Evolutionary conservation across 2,888 invertebrate genomes (phyloP).

Genomic region (Herminia tarsipennalis): DNA sequence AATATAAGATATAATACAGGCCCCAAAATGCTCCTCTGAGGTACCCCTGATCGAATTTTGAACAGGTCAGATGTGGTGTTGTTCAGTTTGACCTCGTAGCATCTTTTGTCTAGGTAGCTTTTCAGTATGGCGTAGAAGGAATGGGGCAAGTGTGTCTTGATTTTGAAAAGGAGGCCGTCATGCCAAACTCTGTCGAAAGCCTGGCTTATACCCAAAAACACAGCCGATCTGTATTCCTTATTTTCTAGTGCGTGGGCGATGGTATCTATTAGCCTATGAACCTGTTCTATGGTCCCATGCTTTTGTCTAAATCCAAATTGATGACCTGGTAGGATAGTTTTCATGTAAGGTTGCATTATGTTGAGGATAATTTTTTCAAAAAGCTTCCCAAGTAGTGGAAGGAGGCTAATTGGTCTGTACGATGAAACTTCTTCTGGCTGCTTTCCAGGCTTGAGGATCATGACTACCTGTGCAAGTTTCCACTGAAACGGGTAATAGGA

Average conservation of each 20-base stretch:
- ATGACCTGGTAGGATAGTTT: neutral
- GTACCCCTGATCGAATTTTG: too few species aligned
- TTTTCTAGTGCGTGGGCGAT: too few species aligned
- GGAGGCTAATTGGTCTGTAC: neutral
- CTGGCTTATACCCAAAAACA: neutral
- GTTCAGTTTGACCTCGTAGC: too few species aligned
- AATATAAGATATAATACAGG: neutral
- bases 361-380: neutral
- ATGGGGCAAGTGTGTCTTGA: neutral
- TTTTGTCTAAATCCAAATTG: neutral
- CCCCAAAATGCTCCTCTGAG: neutral
- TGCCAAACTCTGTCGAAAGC: too few species aligned
- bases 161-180: neutral
- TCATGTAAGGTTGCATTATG: neutral
- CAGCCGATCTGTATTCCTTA: neutral
- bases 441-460: neutral
- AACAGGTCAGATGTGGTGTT: too few species aligned
- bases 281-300: too few species aligned
- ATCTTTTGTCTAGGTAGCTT: too few species aligned
- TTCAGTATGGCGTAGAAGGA: conserved; percentile 1
- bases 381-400: neutral
- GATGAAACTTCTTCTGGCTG: too few species aligned
- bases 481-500: neutral
- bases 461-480: neutral
- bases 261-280: too few species aligned